Evolutionary conservation across 2,888 invertebrate genomes (phyloP).

Genomic region (Ashinkailepas kermadecensis): DNA sequence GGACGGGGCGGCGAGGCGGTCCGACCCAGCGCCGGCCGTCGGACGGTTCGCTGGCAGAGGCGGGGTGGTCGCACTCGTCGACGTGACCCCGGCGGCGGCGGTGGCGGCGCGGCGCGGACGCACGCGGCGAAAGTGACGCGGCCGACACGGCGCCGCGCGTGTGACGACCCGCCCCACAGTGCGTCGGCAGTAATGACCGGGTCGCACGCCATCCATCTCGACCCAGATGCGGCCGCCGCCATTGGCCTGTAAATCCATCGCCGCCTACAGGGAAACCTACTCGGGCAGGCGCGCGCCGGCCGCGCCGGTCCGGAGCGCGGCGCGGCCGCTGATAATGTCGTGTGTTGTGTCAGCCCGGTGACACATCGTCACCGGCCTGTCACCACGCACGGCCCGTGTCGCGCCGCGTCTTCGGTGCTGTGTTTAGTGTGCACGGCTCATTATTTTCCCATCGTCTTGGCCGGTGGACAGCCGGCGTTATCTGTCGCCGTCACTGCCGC

Average conservation of each 20-base stretch:
- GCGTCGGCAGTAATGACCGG: neutral
- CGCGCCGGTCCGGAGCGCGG: neutral
- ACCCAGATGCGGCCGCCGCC: neutral
- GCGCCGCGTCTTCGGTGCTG: neutral
- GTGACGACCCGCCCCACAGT: neutral
- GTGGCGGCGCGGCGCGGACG: neutral
- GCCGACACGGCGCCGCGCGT: neutral
- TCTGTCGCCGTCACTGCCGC: neutral
- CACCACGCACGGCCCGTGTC: neutral
- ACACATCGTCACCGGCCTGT: neutral
- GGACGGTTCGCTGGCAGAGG: neutral
- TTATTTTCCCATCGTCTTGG: neutral
- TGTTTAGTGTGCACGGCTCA: neutral
- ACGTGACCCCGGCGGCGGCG: neutral
- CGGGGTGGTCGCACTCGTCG: neutral
- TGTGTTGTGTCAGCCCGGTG: too few relatives aligned
- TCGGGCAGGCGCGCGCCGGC: neutral
- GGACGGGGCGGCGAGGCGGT: too few relatives aligned
- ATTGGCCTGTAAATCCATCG: neutral
- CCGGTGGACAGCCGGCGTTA: neutral
- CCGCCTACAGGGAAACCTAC: neutral
- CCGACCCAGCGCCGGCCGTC: neutral
- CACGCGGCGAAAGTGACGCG: neutral
- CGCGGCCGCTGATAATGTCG: neutral
- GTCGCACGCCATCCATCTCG: neutral